Evolutionary conservation across 1,140 invertebrate species (phyloP).

Genomic region (Monomorium pharaonis): DNA sequence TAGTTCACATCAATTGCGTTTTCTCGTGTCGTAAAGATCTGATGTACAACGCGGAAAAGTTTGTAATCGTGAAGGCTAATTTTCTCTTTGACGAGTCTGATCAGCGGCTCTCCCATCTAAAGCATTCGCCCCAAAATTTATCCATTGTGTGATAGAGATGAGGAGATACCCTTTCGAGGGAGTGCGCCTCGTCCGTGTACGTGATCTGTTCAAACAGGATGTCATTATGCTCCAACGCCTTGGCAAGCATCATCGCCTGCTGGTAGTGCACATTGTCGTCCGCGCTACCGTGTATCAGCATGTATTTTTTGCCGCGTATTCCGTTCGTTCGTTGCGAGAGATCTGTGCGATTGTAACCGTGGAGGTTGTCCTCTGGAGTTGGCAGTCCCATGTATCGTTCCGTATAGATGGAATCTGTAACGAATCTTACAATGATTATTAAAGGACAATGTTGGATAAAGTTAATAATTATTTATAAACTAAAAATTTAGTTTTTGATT

Average conservation of each 20-base stretch:
- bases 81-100: not conserved
- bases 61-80: not conserved
- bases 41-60: not conserved
- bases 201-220: slow-evolving; percentile 87
- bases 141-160: slow-evolving; percentile 89
- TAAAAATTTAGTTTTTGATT: no score
- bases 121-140: slow-evolving; percentile 87
- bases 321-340: slow-evolving; percentile 85
- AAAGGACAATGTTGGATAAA: not conserved
- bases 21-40: not conserved
- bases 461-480: no score
- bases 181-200: slow-evolving; percentile 89
- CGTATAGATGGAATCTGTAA: slow-evolving; percentile 89
- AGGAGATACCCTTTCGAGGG: slow-evolving; percentile 83
- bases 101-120: slow-evolving; percentile 68
- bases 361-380: slow-evolving; percentile 85
- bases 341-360: slow-evolving; percentile 86
- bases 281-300: slow-evolving; percentile 88
- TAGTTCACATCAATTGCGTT: not conserved
- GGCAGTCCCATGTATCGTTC: slow-evolving; percentile 89
- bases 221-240: slow-evolving; percentile 86
- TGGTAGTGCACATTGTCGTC: slow-evolving; percentile 91
- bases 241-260: slow-evolving; percentile 88
- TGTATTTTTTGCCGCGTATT: slow-evolving; percentile 86
- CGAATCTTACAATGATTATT: not conserved